Percentiles rank a stretch among this genome's conserved stretches.
phyloP scores from a whole-genome alignment of 2,888 invertebrate species.

The Craniophora ligustri region DNA sequence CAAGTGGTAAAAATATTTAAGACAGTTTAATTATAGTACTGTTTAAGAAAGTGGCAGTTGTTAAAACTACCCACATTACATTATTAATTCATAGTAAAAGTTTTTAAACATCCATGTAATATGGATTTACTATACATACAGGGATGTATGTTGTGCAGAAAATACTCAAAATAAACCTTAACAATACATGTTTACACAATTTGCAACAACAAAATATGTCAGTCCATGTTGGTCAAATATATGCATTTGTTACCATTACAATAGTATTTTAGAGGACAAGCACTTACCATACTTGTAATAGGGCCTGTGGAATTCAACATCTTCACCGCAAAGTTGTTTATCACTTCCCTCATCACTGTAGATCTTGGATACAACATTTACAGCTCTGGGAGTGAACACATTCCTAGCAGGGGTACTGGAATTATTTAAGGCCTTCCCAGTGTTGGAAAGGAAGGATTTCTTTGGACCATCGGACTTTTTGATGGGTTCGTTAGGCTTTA shows the following conservation, averaged over 20 bases:
- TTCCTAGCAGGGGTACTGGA: slow-evolving; percentile 74
- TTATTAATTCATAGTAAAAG: too few relatives aligned
- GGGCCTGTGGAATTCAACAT: slow-evolving; percentile 78
- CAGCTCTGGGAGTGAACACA: slow-evolving; percentile 72
- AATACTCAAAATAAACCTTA: not conserved
- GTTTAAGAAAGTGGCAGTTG: too few relatives aligned
- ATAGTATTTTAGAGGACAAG: too few relatives aligned
- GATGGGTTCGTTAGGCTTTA: slow-evolving; percentile 77
- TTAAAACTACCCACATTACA: too few relatives aligned
- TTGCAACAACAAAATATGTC: too few relatives aligned
- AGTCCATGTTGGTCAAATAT: too few relatives aligned
- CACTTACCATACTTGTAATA: slow-evolving; percentile 71
- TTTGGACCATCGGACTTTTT: slow-evolving; percentile 74
- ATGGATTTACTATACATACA: too few relatives aligned
- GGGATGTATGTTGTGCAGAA: too few relatives aligned
- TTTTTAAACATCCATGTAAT: too few relatives aligned
- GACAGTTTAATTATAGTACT: too few relatives aligned
- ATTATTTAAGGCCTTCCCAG: slow-evolving; percentile 76
- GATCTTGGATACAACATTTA: slow-evolving; percentile 75
- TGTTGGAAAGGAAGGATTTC: slow-evolving; percentile 79
- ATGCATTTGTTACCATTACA: too few relatives aligned
- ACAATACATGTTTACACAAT: not conserved
- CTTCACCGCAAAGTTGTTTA: slow-evolving; percentile 63
- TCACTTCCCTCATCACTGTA: slow-evolving; percentile 71
- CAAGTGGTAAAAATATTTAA: too few relatives aligned